Base-by-base conservation (phyloP, 2,113 vertebrate species). In the Canis aureus region DNA sequence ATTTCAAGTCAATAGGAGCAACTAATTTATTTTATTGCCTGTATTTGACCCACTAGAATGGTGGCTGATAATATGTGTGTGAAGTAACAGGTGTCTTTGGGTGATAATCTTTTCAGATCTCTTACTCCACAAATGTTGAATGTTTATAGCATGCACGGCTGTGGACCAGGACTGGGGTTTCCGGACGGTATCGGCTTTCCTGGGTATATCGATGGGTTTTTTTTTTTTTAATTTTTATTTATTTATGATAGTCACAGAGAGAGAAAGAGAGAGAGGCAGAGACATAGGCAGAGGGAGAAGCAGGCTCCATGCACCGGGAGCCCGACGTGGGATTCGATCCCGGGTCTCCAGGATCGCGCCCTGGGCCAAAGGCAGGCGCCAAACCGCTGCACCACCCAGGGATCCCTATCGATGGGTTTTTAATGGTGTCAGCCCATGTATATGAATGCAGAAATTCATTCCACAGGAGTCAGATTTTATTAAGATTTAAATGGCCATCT, bases 1-100 rank as follows among this genome's bases (percentile, higher is more conserved):
- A 35, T 91, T 95, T 92, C 27, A 78, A 86, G 60, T 94, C 73
- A 84, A 10, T 64, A 62, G 11, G 73, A 89, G 55, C 87, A 89
- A 49, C n/a, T 55, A 8, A 66, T 67, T 55, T 29, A 35, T 78
- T 95, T 76, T 78, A 27, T 55, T 85, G n/a, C 64, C 74, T 74
- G 38, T 43, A 53, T 74, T 62, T 90, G 49, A 78, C 66, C 67
- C 10, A 12, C 60, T 55, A 17, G 53, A 22, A 23, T 60, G 35
- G 55, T 29, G 27, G 53, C 78, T 59, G 11, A 60, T 25, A 25
- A 71, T 38, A 43, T 32, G 35, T 32, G 19, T 25, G 59, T 59
- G 55, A 43, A 66, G 4, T 69, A 16, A 22, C 32, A 22, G 2
- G 74, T 38, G 32, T 69, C 53, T 94, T 23, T 9, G 59, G 67